phyloP scores from a whole-genome alignment of 2,888 invertebrate genomes.

The Melinaea marsaeus region DNA sequence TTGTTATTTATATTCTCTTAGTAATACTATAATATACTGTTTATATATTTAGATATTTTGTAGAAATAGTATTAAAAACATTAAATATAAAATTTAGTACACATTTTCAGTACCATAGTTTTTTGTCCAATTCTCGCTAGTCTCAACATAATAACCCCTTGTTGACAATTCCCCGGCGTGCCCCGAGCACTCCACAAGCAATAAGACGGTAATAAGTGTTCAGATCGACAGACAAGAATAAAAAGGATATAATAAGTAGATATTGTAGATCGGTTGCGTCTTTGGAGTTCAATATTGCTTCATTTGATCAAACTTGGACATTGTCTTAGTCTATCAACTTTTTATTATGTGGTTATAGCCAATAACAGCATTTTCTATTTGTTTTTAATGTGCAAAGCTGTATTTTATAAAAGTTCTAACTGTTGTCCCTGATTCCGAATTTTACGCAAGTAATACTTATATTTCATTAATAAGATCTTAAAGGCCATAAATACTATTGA shows the following conservation, averaged over 20 bases:
- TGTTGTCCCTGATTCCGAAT: too few relatives aligned
- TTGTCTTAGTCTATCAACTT: constrained; percentile 38
- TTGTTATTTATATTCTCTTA: too few relatives aligned
- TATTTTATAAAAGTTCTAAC: too few relatives aligned
- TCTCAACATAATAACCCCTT: constrained; percentile 74
- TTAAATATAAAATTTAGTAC: neutral
- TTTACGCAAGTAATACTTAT: too few relatives aligned
- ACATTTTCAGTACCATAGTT: constrained; percentile 50
- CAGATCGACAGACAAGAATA: constrained; percentile 66
- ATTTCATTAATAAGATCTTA: too few relatives aligned
- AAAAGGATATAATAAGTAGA: constrained; percentile 71
- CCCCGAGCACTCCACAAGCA: constrained; percentile 69
- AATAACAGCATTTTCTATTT: neutral
- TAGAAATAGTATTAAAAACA: too few relatives aligned
- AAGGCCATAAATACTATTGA: too few relatives aligned
- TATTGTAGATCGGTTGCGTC: constrained; percentile 61
- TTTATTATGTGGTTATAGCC: constrained; percentile 28
- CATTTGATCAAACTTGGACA: constrained; percentile 48
- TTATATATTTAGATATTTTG: too few relatives aligned
- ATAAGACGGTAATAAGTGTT: constrained; percentile 77
- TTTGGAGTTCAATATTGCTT: constrained; percentile 67
- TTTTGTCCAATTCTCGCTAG: constrained; percentile 70
- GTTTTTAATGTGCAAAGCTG: neutral
- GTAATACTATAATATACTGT: too few relatives aligned
- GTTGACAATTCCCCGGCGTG: constrained; percentile 65